A percentile compares a stretch with the other conserved stretches of the same genome.
Conservation (phyloP, 2,797 vertebrate species). For the Fistularia commersonii region DNA sequence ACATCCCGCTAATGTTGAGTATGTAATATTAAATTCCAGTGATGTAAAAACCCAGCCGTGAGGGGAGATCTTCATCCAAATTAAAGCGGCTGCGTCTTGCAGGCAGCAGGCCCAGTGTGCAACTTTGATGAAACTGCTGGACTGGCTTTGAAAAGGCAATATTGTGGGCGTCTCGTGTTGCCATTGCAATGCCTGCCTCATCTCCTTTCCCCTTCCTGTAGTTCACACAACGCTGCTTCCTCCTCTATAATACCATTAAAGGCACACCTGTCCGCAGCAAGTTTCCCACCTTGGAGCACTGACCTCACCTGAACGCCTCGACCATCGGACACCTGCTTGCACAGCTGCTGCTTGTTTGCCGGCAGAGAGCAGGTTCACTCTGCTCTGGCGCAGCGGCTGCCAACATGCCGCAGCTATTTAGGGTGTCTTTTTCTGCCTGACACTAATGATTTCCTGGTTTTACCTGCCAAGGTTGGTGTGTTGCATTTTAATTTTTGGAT, state of each 20-base stretch:
- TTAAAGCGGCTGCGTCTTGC: no score
- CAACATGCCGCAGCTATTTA: background rate
- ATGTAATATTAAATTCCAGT: no score
- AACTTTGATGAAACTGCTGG: constrained; percentile 16
- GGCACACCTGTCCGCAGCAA: constrained; percentile 22
- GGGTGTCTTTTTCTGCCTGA: background rate
- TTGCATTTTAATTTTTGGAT: no score
- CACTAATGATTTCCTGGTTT: constrained; percentile 1
- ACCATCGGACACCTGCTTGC: constrained; percentile 11
- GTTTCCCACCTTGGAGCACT: constrained; percentile 7
- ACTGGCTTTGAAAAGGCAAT: constrained; percentile 25
- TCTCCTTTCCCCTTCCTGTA: constrained; percentile 1
- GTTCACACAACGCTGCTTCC: background rate
- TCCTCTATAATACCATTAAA: constrained; percentile 3
- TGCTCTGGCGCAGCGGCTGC: background rate
- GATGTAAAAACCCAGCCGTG: no score
- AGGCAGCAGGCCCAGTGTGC: background rate
- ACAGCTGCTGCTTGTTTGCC: constrained; percentile 18
- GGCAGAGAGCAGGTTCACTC: background rate
- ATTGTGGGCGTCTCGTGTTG: constrained; percentile 31
- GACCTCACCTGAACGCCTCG: constrained; percentile 19
- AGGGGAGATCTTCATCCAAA: no score
- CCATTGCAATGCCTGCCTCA: constrained; percentile 24
- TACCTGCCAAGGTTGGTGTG: background rate
- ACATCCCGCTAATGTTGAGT: no score